These are phyloP conservation scores for Scophthalmus maximus DNA, from an alignment of 2,113 vertebrate species.

Conservation along the genomic window DNA sequence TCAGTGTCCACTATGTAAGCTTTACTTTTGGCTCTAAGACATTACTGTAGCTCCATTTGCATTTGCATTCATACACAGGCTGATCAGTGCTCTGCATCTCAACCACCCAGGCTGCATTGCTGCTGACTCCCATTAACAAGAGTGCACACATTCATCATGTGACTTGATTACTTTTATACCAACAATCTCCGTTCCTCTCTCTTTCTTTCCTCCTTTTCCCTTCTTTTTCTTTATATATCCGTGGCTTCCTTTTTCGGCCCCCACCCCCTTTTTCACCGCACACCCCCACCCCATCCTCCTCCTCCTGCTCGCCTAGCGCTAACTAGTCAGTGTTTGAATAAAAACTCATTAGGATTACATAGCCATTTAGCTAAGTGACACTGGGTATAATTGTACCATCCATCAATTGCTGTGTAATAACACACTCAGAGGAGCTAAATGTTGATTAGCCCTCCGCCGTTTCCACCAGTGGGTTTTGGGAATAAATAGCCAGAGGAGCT, in stretches of 20 bases:
- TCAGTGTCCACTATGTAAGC: no score
- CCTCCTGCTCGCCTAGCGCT: constrained; percentile 50
- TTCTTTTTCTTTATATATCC: not conserved
- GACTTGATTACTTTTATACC: constrained; percentile 31
- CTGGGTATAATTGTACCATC: constrained; percentile 86
- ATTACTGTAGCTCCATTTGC: no score
- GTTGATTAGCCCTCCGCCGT: constrained; percentile 82
- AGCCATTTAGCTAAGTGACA: constrained; percentile 86
- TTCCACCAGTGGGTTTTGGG: constrained; percentile 76
- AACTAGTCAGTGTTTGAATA: constrained; percentile 84
- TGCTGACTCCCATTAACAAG: not conserved
- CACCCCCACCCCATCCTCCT: constrained; percentile 1
- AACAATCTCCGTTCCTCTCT: not conserved
- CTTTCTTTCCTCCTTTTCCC: not conserved
- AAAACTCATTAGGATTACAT: constrained; percentile 85
- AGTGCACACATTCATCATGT: constrained; percentile 26
- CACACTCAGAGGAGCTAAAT: constrained; percentile 83
- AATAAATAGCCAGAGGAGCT: constrained; percentile 70
- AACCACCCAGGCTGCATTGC: not conserved
- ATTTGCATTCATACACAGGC: no score
- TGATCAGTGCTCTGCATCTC: not conserved
- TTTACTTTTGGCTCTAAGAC: no score
- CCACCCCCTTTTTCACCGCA: not conserved
- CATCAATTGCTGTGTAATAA: constrained; percentile 84
- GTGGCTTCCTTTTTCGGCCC: constrained; percentile 12